phyloP scores from a whole-genome alignment of 2,888 invertebrate genomes.

The Eretmocerus hayati region DNA sequence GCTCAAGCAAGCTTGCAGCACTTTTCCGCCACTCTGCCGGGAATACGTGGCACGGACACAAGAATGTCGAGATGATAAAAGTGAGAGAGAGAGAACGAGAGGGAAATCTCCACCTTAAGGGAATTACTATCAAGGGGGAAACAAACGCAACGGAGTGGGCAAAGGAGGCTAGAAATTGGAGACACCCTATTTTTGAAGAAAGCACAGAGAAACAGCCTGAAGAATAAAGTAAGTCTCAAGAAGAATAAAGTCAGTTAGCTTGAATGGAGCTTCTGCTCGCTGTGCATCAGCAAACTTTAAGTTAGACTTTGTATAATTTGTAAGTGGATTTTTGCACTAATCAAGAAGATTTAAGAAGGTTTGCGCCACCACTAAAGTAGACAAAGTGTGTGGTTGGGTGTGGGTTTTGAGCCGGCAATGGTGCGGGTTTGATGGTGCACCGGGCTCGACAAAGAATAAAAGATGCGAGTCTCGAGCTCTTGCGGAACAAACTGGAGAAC shows the following conservation, averaged over 20 bases:
- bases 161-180: background rate
- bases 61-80: no score
- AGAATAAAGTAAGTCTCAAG: conserved; percentile 12
- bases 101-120: no score
- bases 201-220: conserved; percentile 19
- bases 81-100: no score
- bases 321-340: conserved; percentile 47
- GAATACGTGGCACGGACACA: no score
- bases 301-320: conserved; percentile 44
- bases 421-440: no score
- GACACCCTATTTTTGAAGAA: background rate
- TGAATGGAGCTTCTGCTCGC: background rate
- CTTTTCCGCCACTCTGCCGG: no score
- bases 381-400: conserved; percentile 14
- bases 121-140: no score
- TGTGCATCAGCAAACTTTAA: conserved; percentile 31
- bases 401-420: no score
- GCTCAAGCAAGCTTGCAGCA: no score
- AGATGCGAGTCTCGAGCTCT: no score
- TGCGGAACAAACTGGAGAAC: conserved; percentile 30
- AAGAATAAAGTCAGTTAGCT: background rate
- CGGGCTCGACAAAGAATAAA: no score
- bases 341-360: conserved; percentile 43
- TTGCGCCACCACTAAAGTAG: background rate
- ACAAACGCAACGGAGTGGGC: background rate